Evolutionary conservation across 2,888 invertebrate genomes (phyloP).

Genomic region (Lasioglossum leucozonium): DNA sequence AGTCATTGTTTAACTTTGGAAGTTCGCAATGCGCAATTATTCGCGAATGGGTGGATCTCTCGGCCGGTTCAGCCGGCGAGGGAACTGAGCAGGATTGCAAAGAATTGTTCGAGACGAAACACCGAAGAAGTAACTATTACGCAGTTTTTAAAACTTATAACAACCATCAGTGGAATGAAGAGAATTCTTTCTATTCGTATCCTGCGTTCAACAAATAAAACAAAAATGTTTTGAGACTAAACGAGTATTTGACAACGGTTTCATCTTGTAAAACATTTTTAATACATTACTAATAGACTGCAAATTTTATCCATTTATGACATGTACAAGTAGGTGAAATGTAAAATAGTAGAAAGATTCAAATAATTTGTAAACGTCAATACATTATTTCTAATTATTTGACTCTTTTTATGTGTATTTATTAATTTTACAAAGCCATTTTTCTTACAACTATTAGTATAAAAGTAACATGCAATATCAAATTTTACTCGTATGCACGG

Average conservation of each 20-base stretch:
- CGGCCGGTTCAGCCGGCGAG: background rate
- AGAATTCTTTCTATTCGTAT: background rate
- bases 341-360: background rate
- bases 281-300: background rate
- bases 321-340: too few species aligned
- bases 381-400: background rate
- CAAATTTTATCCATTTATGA: background rate
- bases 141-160: background rate
- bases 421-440: background rate
- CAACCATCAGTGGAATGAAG: background rate
- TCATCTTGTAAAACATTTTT: background rate
- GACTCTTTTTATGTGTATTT: background rate
- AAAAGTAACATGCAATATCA: too few species aligned
- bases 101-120: background rate
- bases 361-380: background rate
- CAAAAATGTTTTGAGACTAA: background rate
- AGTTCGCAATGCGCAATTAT: background rate
- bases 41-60: background rate
- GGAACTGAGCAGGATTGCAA: background rate
- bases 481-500: background rate
- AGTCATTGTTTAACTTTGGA: slow-evolving; percentile 11
- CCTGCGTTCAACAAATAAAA: background rate
- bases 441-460: background rate
- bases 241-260: background rate
- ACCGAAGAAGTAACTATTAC: background rate